These are phyloP conservation scores for Daphoenositta chrysoptera DNA, from an alignment of 2,113 vertebrate genomes.

Conservation along the genomic window DNA sequence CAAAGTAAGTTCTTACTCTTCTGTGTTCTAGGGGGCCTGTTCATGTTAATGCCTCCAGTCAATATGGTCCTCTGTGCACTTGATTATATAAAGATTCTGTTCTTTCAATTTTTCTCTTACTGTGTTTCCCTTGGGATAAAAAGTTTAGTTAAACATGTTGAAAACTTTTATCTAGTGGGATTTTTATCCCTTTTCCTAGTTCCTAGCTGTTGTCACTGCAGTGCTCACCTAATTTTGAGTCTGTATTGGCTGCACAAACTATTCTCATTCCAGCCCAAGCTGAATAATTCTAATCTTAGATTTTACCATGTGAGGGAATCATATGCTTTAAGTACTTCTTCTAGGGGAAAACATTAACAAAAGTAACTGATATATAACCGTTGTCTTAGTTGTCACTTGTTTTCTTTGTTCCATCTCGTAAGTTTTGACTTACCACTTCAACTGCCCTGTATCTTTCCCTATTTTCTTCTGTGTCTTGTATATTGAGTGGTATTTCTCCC, in stretches of 20 bases:
- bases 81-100: background rate
- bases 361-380: background rate
- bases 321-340: background rate
- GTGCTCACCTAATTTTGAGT: background rate
- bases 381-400: background rate
- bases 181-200: background rate
- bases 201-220: background rate
- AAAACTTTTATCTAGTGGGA: background rate
- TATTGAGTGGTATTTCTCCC: background rate
- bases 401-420: background rate
- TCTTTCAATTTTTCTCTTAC: background rate
- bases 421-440: background rate
- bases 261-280: background rate
- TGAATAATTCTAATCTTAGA: background rate
- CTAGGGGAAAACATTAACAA: background rate
- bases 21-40: background rate
- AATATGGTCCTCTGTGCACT: background rate
- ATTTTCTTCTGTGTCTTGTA: background rate
- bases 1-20: slow-evolving; percentile 84
- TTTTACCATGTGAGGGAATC: background rate
- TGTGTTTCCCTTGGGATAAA: background rate
- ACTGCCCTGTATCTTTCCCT: background rate
- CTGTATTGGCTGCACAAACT: background rate
- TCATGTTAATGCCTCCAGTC: background rate
- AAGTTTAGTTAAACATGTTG: background rate